phyloP scores from a whole-genome alignment of 1,140 invertebrate species.

The Riptortus pedestris region DNA sequence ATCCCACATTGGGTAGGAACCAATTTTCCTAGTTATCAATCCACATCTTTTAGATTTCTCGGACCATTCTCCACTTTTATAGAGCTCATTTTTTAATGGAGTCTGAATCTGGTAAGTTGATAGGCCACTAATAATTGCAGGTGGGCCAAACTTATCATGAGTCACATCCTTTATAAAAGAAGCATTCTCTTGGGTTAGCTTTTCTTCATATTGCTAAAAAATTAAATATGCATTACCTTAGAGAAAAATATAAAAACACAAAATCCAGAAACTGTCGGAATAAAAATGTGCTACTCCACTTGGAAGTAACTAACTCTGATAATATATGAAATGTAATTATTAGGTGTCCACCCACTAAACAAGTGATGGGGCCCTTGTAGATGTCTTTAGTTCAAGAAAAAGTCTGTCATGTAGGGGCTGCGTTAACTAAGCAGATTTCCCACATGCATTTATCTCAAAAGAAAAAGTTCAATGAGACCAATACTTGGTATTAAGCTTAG shows the following conservation, averaged over 20 bases:
- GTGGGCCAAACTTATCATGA: slow-evolving; percentile 48
- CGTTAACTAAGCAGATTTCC: too few species aligned
- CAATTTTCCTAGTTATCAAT: slow-evolving; percentile 86
- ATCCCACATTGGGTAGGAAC: slow-evolving; percentile 82
- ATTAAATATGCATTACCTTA: slow-evolving; percentile 23
- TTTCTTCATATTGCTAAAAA: slow-evolving; percentile 53
- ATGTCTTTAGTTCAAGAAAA: too few species aligned
- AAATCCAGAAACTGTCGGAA: not conserved
- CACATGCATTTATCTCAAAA: too few species aligned
- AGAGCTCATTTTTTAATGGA: slow-evolving; percentile 47
- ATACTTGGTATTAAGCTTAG: too few species aligned
- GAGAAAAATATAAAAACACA: not conserved
- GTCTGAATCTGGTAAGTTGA: slow-evolving; percentile 40
- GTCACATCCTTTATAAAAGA: slow-evolving; percentile 71
- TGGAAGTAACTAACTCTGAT: not conserved
- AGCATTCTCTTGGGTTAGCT: slow-evolving; percentile 66
- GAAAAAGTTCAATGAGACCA: too few species aligned
- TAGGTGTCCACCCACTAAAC: too few species aligned
- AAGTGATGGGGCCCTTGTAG: too few species aligned
- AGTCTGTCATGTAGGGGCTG: too few species aligned
- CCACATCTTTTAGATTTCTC: slow-evolving; percentile 58
- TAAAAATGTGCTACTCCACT: not conserved
- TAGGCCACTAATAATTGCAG: slow-evolving; percentile 38
- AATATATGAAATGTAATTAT: too few species aligned
- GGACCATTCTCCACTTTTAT: slow-evolving; percentile 49